Conservation (phyloP, 2,888 invertebrate species). For the Pegoplata infirma region DNA sequence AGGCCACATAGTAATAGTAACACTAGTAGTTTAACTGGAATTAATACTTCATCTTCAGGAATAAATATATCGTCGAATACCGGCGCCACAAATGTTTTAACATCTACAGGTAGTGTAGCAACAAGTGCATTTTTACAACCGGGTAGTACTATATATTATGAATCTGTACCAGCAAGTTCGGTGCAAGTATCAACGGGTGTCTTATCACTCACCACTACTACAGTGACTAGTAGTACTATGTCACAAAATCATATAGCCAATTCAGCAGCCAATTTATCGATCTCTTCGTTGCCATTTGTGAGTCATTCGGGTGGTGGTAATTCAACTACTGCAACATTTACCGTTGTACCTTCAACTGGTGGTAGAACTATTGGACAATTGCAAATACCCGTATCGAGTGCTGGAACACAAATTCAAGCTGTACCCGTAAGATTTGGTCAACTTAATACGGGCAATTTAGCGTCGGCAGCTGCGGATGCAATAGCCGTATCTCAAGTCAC, state of each 20-base stretch:
- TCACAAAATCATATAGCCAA: conserved; percentile 68
- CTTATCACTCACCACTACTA: conserved; percentile 76
- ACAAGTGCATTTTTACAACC: conserved; percentile 70
- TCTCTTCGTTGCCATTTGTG: conserved; percentile 74
- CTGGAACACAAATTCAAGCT: conserved; percentile 70
- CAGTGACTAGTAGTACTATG: conserved; percentile 73
- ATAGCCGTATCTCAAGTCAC: conserved; percentile 54
- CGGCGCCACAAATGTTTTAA: conserved; percentile 62
- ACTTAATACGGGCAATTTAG: conserved; percentile 64
- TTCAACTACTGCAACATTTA: conserved; percentile 75
- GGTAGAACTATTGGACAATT: conserved; percentile 73
- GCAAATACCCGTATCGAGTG: conserved; percentile 70
- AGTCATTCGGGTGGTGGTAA: conserved; percentile 67
- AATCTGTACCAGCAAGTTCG: conserved; percentile 75
- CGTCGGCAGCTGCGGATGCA: conserved; percentile 45
- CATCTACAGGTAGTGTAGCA: conserved; percentile 63
- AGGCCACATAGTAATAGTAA: conserved; percentile 67
- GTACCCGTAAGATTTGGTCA: conserved; percentile 72
- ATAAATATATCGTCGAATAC: conserved; percentile 54
- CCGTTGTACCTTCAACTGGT: conserved; percentile 74
- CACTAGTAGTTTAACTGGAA: conserved; percentile 57
- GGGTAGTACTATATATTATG: conserved; percentile 77
- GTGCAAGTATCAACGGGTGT: conserved; percentile 75
- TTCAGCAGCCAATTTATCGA: conserved; percentile 66
- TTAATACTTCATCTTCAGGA: conserved; percentile 60